Percentiles rank a stretch among this genome's conserved stretches.
phyloP scores from a whole-genome alignment of 2,797 vertebrate genomes.

The Astyanax mexicanus region DNA sequence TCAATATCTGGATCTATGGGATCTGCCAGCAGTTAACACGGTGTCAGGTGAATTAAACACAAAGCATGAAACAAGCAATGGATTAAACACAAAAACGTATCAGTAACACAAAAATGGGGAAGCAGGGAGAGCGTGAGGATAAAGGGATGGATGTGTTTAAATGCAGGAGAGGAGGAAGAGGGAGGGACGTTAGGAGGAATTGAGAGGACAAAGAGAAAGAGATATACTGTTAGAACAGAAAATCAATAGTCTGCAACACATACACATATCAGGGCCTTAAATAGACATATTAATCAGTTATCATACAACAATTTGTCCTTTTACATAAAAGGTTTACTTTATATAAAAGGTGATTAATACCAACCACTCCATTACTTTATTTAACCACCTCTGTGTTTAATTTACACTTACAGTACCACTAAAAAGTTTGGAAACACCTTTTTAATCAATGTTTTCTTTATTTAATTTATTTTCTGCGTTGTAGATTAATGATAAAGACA shows the following conservation, averaged over 20 bases:
- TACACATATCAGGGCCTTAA: not conserved
- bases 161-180: not conserved
- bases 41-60: conserved; percentile 31
- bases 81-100: conserved; percentile 71
- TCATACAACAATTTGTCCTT: no score
- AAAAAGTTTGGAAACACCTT: no score
- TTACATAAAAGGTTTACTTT: no score
- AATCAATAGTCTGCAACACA: not conserved
- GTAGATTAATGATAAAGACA: no score
- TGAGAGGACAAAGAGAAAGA: conserved; percentile 42
- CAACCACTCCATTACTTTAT: no score
- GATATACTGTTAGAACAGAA: conserved; percentile 48
- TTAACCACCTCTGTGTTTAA: no score
- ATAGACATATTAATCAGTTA: no score
- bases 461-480: no score
- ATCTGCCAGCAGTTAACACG: conserved; percentile 74
- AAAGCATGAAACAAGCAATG: conserved; percentile 59
- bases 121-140: conserved; percentile 13
- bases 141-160: conserved; percentile 23
- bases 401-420: no score
- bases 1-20: conserved; percentile 96
- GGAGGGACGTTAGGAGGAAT: conserved; percentile 9
- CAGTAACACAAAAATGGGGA: conserved; percentile 59
- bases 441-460: no score
- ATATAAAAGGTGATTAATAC: no score